Evolutionary conservation across 1,140 invertebrate genomes (phyloP).

Genomic region (Asobara japonica): DNA sequence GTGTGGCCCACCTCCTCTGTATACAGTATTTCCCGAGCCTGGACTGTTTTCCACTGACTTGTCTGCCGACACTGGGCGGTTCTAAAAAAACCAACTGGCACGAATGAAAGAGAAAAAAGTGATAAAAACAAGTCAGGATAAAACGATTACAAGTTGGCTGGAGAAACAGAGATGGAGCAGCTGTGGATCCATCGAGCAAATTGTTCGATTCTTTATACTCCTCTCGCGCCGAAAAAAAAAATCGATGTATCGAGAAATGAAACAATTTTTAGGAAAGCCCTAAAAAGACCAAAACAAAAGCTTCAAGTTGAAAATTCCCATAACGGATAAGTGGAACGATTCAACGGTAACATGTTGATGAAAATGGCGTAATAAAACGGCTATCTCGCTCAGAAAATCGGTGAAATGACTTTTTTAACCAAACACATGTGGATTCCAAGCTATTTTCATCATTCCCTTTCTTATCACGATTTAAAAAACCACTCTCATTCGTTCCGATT

Average conservation of each 20-base stretch:
- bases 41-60: too few species aligned
- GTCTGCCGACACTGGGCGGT: too few species aligned
- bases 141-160: not conserved
- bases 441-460: not conserved
- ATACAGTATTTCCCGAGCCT: too few species aligned
- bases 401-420: slow-evolving; percentile 18
- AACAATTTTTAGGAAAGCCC: slow-evolving; percentile 28
- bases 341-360: slow-evolving; percentile 50
- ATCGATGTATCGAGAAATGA: slow-evolving; percentile 26
- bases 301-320: not conserved
- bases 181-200: slow-evolving; percentile 49
- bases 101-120: not conserved
- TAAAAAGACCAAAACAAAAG: slow-evolving; percentile 41
- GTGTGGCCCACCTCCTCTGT: too few species aligned
- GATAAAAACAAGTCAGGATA: not conserved
- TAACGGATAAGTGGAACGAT: not conserved
- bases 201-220: slow-evolving; percentile 57
- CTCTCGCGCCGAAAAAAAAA: slow-evolving; percentile 26
- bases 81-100: not conserved
- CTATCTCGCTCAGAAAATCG: slow-evolving; percentile 35
- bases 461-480: not conserved
- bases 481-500: not conserved
- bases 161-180: slow-evolving; percentile 1
- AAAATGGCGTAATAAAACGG: slow-evolving; percentile 52
- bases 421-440: not conserved